A percentile compares a stretch with the other conserved stretches of the same genome.
Conservation (phyloP, 2,113 vertebrate species). For the Mesitornis unicolor region DNA sequence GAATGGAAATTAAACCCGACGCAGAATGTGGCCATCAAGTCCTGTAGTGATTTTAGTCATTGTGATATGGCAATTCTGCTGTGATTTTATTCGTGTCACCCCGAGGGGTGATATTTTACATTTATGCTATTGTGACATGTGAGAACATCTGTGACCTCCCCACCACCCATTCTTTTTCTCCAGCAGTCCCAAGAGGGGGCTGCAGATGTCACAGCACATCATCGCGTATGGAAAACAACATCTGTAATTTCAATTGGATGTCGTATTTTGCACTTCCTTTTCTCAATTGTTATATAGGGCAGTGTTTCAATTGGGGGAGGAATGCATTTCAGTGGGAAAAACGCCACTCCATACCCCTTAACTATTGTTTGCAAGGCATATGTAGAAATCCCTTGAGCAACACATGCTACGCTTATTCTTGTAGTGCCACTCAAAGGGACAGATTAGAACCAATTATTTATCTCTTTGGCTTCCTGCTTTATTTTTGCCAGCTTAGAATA, state of each 20-base stretch:
- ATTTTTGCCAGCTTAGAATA: slow-evolving; percentile 27
- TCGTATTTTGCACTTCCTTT: slow-evolving; percentile 24
- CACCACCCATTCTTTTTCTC: not conserved
- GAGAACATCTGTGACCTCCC: slow-evolving; percentile 29
- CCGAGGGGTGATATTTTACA: not conserved
- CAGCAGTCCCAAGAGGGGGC: not conserved
- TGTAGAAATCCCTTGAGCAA: not conserved
- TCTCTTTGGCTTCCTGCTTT: slow-evolving; percentile 29
- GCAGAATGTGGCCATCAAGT: not conserved
- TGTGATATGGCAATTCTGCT: not conserved
- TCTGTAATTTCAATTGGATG: slow-evolving; percentile 4
- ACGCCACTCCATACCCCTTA: not conserved
- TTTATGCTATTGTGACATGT: not conserved
- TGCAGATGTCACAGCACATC: slow-evolving; percentile 1
- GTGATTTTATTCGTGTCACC: not conserved
- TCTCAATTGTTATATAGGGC: not conserved
- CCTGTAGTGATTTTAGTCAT: not conserved
- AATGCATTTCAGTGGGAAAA: not conserved
- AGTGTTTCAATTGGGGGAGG: not conserved
- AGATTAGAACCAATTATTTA: slow-evolving; percentile 50
- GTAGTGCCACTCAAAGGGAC: slow-evolving; percentile 6
- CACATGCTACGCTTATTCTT: not conserved
- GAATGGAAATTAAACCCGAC: not conserved
- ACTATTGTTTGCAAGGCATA: not conserved
- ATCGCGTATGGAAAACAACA: not conserved